These are phyloP conservation scores for Gnathochromis pfefferi DNA, from an alignment of 2,113 vertebrate genomes.

Conservation along the genomic window DNA sequence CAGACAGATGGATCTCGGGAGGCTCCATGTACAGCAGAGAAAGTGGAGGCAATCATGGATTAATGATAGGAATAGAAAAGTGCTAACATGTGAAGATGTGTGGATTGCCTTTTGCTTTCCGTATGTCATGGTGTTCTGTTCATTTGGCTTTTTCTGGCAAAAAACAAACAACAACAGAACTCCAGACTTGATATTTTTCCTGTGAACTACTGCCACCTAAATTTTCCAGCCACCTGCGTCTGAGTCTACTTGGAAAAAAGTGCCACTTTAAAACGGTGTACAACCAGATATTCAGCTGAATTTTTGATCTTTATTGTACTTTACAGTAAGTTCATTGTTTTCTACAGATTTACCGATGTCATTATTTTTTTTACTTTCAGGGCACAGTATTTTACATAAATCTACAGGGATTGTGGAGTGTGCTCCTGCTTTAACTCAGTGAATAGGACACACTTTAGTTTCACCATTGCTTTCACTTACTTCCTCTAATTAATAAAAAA, in stretches of 20 bases:
- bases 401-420: not conserved
- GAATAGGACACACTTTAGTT: not conserved
- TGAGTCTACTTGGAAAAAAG: not conserved
- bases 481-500: not conserved
- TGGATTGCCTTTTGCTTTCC: not conserved
- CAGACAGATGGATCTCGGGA: accelerated
- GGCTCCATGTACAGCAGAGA: not conserved
- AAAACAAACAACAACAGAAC: not conserved
- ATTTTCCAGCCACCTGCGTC: not conserved
- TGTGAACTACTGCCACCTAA: not conserved
- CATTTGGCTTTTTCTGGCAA: not conserved
- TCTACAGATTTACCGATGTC: not conserved
- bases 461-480: not conserved
- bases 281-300: not conserved
- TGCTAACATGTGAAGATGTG: not conserved
- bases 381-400: not conserved
- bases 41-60: not conserved
- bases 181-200: not conserved
- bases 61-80: not conserved
- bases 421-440: not conserved
- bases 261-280: not conserved
- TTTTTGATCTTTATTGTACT: accelerated
- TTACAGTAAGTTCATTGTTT: accelerated
- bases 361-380: not conserved
- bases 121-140: not conserved